These are phyloP conservation scores for Agrotis ipsilon DNA, from an alignment of 2,888 invertebrate species.

Conservation along the genomic window DNA sequence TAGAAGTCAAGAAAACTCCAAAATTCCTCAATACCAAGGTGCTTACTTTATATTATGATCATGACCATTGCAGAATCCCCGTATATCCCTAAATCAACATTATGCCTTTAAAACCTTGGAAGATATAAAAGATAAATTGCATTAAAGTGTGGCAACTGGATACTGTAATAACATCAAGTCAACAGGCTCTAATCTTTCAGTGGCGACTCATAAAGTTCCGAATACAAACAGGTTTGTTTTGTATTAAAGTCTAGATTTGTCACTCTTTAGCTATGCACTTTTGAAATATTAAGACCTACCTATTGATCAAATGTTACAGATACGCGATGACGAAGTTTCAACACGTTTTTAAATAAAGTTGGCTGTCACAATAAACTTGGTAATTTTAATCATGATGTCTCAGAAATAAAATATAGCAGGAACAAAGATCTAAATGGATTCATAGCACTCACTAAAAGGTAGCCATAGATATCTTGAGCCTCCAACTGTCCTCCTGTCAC, in stretches of 20 bases:
- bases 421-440: background rate
- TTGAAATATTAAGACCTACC: slow-evolving; percentile 37
- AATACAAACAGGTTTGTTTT: slow-evolving; percentile 50
- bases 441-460: too few species aligned
- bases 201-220: slow-evolving; percentile 3
- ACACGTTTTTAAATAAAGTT: slow-evolving; percentile 12
- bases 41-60: too few species aligned
- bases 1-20: too few species aligned
- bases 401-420: background rate
- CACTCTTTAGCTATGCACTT: slow-evolving; percentile 39
- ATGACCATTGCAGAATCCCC: too few species aligned
- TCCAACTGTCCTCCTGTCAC: too few species aligned
- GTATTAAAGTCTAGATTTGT: slow-evolving; percentile 36
- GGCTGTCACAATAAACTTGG: background rate
- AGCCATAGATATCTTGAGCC: too few species aligned
- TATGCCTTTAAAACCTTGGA: too few species aligned
- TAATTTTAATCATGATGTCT: background rate
- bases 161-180: background rate
- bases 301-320: slow-evolving; percentile 36
- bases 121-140: too few species aligned
- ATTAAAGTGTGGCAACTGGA: too few species aligned
- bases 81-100: too few species aligned
- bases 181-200: slow-evolving; percentile 23
- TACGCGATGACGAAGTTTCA: background rate
- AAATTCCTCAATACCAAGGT: too few species aligned